Conservation (phyloP, 2,888 invertebrate species). For the Standfussiana lucernea region DNA sequence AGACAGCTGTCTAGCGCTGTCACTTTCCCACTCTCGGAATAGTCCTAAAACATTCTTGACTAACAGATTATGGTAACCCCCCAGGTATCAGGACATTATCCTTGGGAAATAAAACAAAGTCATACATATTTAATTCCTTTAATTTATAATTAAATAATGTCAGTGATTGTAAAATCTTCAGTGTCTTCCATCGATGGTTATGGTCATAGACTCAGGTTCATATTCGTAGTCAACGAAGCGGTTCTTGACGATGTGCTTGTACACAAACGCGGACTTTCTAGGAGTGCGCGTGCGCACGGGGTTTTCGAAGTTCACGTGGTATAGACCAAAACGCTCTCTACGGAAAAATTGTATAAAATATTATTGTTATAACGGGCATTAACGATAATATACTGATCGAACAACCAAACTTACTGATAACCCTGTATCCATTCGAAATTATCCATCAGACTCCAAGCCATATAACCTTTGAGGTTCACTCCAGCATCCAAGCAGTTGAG, state of each 20-base stretch:
- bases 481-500: slow-evolving; percentile 86
- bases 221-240: slow-evolving; percentile 80
- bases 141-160: not conserved
- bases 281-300: slow-evolving; percentile 91
- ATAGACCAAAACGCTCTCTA: slow-evolving; percentile 92
- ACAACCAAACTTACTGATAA: slow-evolving; percentile 19
- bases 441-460: slow-evolving; percentile 92
- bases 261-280: slow-evolving; percentile 91
- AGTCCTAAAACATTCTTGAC: too few relatives aligned
- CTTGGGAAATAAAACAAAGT: not conserved
- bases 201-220: slow-evolving; percentile 76
- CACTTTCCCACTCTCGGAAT: too few relatives aligned
- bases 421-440: slow-evolving; percentile 92
- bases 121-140: not conserved
- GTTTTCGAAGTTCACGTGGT: slow-evolving; percentile 92
- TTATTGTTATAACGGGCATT: not conserved
- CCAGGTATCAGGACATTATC: too few relatives aligned
- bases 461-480: slow-evolving; percentile 86
- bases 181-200: slow-evolving; percentile 80
- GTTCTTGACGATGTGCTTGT: slow-evolving; percentile 88
- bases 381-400: not conserved
- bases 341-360: slow-evolving; percentile 29
- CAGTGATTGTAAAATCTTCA: not conserved
- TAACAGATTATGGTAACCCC: too few relatives aligned
- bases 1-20: too few relatives aligned